These are phyloP conservation scores for Poeciliopsis turrubarensis DNA, from an alignment of 2,113 vertebrate genomes.

Conservation along the genomic window DNA sequence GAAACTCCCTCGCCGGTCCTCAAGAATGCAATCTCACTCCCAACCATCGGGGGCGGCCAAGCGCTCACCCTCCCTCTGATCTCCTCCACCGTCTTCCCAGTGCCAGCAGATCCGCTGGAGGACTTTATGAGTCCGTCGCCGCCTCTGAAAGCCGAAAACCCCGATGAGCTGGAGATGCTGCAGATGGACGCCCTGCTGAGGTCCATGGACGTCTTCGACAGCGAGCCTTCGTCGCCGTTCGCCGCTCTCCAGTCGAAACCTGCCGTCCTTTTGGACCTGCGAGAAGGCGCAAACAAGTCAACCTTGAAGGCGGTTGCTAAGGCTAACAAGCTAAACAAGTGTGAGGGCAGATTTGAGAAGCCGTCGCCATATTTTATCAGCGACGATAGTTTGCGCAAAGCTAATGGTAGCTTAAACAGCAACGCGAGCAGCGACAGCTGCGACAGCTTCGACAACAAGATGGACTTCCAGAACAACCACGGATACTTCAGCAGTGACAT, in stretches of 20 bases:
- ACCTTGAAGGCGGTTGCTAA: constrained; percentile 78
- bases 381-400: constrained; percentile 65
- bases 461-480: constrained; percentile 53
- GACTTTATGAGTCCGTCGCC: constrained; percentile 73
- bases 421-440: constrained; percentile 70
- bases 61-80: constrained; percentile 90
- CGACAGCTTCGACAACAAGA: constrained; percentile 56
- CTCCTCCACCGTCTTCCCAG: constrained; percentile 85
- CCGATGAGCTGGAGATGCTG: constrained; percentile 72
- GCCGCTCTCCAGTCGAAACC: constrained; percentile 61
- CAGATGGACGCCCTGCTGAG: constrained; percentile 76
- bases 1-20: constrained; percentile 96
- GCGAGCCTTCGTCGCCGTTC: constrained; percentile 56
- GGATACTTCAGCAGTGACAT: constrained; percentile 65
- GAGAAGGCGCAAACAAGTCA: constrained; percentile 82
- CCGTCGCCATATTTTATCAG: constrained; percentile 77
- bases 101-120: constrained; percentile 84
- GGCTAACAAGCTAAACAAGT: constrained; percentile 79
- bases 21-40: constrained; percentile 98
- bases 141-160: constrained; percentile 43
- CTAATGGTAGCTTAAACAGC: constrained; percentile 68
- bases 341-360: constrained; percentile 79
- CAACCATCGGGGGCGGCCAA: constrained; percentile 93
- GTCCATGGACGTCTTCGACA: constrained; percentile 73
- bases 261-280: constrained; percentile 68